Evolutionary conservation across 2,113 vertebrate species (phyloP), one percentile per base, ranked within the genome.

Genomic region (Pedetes capensis): DNA sequence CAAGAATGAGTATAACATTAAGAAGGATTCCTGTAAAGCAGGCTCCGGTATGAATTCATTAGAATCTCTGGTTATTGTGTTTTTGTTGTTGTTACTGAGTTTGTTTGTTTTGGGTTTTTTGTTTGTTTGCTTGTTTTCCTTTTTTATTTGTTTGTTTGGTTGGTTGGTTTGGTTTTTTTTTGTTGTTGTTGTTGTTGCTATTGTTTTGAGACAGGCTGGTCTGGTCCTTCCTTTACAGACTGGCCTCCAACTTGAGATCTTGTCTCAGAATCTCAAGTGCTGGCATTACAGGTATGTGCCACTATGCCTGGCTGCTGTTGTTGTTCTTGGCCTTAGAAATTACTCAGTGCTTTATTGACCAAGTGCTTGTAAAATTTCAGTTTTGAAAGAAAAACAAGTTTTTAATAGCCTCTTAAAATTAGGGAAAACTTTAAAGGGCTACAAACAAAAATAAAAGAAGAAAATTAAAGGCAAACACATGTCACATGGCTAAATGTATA

Each of bases 321-420:
- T 79, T 87, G 61, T 53, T 69, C 44, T 69, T 57, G 37, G 47
- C 7, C 11, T 75, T 85, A 68, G 55, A 69, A 27, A 75, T 39
- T 66, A 69, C 8, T 95, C 34, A 83, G 53, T 39, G n/a, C 27
- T 79, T 87, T 89, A 57, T 34, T 57, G 37, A 88, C 39, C 17
- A 79, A 34, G 2, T 51, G 27, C 42, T 51, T 23, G 75, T 63
- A n/a, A 89, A 80, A 51, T 64, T 69, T 63, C 37, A 80, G 16
- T 64, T 89, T 80, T 79, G 20, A 95, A 92, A 74, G 20, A 90
- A 78, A 89, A 89, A 20, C 34, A 78, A 87, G 22, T 14, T 93
- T 87, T 44, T 44, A 34, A n/a, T 6, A 27, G 10, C 16, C 25
- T 92, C 69, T 93, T 93, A 55, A 86, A 94, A 82, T 61, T 6